Evolutionary conservation across 2,113 vertebrate genomes (phyloP).

Genomic region (Ammodytes dubius): DNA sequence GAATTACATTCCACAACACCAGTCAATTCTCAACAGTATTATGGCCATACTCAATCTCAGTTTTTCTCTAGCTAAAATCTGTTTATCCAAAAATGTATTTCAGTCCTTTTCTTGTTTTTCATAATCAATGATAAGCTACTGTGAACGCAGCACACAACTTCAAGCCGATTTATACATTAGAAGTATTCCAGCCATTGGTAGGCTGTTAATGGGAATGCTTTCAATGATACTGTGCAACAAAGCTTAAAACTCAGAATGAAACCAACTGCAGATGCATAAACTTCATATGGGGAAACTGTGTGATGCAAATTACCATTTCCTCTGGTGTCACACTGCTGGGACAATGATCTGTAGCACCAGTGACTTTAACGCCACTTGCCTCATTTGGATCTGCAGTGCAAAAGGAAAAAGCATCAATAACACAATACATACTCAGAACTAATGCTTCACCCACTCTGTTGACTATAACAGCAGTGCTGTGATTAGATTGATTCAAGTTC

Average conservation of each 20-base stretch:
- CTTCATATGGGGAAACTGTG: slow-evolving; percentile 13
- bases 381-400: slow-evolving; percentile 32
- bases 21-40: not conserved
- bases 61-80: not conserved
- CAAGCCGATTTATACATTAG: not conserved
- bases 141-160: not conserved
- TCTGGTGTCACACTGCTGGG: slow-evolving; percentile 18
- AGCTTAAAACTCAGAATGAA: not conserved
- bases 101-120: not conserved
- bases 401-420: not conserved
- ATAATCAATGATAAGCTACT: not conserved
- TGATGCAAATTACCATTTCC: slow-evolving; percentile 44
- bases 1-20: not conserved
- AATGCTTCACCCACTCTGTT: not conserved
- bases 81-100: not conserved
- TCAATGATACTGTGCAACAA: not conserved
- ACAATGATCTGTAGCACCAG: not conserved
- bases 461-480: not conserved
- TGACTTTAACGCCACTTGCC: not conserved
- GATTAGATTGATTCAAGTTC: not conserved
- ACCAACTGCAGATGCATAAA: not conserved
- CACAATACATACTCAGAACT: not conserved
- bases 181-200: not conserved
- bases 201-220: not conserved
- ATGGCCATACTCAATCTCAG: not conserved